Percentiles rank a stretch among this genome's conserved stretches.
phyloP scores from a whole-genome alignment of 2,888 invertebrate genomes.

The Pogonocherus hispidulus region DNA sequence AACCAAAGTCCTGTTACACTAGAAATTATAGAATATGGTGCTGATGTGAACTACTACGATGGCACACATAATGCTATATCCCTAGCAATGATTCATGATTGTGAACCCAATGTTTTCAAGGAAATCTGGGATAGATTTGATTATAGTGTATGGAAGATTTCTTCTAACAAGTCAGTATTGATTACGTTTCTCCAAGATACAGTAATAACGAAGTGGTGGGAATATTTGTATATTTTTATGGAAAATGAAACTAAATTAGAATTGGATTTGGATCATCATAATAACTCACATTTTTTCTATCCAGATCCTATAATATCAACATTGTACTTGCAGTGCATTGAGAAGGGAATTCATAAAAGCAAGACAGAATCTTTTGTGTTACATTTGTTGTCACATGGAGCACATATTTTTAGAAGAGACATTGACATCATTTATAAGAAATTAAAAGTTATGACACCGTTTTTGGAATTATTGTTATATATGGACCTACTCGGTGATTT shows the following conservation, averaged over 20 bases:
- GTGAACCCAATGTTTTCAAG: background rate
- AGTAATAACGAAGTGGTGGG: background rate
- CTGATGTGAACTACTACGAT: slow-evolving; percentile 2
- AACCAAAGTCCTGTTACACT: slow-evolving; percentile 7
- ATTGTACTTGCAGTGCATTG: background rate
- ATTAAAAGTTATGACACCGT: background rate
- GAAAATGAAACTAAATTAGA: slow-evolving; percentile 9
- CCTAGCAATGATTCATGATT: background rate
- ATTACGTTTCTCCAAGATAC: background rate
- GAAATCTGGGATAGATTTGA: slow-evolving; percentile 5
- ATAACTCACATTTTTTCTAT: slow-evolving; percentile 9
- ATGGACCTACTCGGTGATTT: slow-evolving; percentile 11
- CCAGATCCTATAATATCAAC: slow-evolving; percentile 8
- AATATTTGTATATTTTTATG: slow-evolving; percentile 1
- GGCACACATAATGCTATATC: slow-evolving; percentile 1
- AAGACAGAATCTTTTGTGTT: background rate
- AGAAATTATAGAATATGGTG: slow-evolving; percentile 9
- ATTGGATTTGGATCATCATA: slow-evolving; percentile 2
- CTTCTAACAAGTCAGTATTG: slow-evolving; percentile 8
- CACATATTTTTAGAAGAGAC: slow-evolving; percentile 11
- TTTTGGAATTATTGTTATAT: slow-evolving; percentile 7
- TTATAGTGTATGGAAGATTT: slow-evolving; percentile 9
- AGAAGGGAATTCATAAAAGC: background rate
- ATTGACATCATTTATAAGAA: slow-evolving; percentile 1
- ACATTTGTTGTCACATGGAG: slow-evolving; percentile 13